phyloP scores from a whole-genome alignment of 2,888 invertebrate genomes.

The Andrena hattorfiana region DNA sequence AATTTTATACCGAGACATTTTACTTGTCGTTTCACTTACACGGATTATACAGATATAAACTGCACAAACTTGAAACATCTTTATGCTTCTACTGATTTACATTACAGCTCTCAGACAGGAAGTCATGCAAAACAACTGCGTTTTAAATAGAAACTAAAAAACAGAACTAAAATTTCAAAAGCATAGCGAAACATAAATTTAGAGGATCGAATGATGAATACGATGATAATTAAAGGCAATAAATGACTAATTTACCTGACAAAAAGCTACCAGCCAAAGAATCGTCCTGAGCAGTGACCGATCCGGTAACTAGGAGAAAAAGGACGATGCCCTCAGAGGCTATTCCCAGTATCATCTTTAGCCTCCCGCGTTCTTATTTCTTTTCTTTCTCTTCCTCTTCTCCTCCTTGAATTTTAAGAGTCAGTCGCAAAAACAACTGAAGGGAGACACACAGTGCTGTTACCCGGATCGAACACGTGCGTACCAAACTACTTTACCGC shows the following conservation, averaged over 20 bases:
- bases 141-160: background rate
- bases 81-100: too few species aligned
- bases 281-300: slow-evolving; percentile 86
- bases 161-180: background rate
- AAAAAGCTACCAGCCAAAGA: slow-evolving; percentile 93
- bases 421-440: slow-evolving; percentile 39
- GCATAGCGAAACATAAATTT: background rate
- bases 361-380: slow-evolving; percentile 46
- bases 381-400: slow-evolving; percentile 19
- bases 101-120: background rate
- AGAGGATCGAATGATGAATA: background rate
- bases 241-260: slow-evolving; percentile 87
- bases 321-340: slow-evolving; percentile 72
- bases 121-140: background rate
- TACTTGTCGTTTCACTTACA: too few species aligned
- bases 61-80: too few species aligned
- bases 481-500: slow-evolving; percentile 71
- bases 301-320: slow-evolving; percentile 68
- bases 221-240: background rate
- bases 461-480: slow-evolving; percentile 62
- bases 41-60: too few species aligned
- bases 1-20: too few species aligned
- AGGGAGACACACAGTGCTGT: slow-evolving; percentile 50
- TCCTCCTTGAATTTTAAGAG: slow-evolving; percentile 33
- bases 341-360: slow-evolving; percentile 70